Evolutionary conservation across 35 echinoderm and acorn worm species (phyloP), one percentile per base, ranked within the genome.

Genomic region (Diadema setosum): DNA sequence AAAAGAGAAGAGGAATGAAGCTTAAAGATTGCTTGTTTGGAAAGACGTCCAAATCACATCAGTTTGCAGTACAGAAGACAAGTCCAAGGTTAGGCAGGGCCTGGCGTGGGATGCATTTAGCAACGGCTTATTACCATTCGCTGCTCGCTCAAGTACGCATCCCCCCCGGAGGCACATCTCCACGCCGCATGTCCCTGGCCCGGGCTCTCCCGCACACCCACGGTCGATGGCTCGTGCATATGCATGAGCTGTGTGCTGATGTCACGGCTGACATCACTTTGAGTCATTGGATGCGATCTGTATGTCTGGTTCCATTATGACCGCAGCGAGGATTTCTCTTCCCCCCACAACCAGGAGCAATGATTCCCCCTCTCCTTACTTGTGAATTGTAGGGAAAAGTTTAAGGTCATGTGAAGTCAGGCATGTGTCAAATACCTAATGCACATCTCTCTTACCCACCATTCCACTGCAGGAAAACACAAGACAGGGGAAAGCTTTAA

Each of bases 241-340:
- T 78, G 73, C 73, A 78, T 78, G 73, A 78, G 25, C 14, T 12
- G 63, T 15, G 25, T 78, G 34, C 73, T 78, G 73, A 78, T 78
- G 73, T 78, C 73, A 78, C 40, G 33, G 73, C 73, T 78, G 73
- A 78, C 26, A 42, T 78, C 73, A 42, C 21, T 39, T 78, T 78
- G 73, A 78, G 39, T 78, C 73, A 78, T 44, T 78, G 73, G 73
- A 42, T 78, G 73, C 20, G 37, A 78, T 78, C 44, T 78, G 35
- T 78, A 78, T 41, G 40, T 78, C 73, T 78, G 35, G 33, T 78
- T 78, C n/a, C 40, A 41, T 78, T 78, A 44, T 9, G 9, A 11
- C n/a, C 48, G 48, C n/a, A 11, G 9, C 9, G 9, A 11, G 48
- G 9, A 52, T 52, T 52, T 52, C n/a, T n/a, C n/a, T n/a, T n/a